Percentiles rank a stretch among this genome's conserved stretches.
phyloP scores from a whole-genome alignment of 2,797 vertebrate genomes.

The Gallirallus australis region DNA sequence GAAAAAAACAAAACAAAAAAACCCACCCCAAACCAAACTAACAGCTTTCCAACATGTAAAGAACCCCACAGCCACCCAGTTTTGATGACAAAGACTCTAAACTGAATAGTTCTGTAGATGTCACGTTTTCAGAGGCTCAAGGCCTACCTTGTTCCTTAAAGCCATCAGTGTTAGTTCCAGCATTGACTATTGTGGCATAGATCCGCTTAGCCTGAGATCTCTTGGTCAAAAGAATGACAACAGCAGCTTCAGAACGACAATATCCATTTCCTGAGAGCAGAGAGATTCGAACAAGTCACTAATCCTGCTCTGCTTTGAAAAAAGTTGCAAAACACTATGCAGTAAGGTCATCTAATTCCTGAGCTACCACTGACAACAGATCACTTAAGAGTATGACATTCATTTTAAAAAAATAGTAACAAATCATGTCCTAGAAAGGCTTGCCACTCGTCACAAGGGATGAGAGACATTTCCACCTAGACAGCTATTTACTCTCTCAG shows the following conservation, averaged over 20 bases:
- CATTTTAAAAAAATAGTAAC: background rate
- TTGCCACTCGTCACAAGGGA: background rate
- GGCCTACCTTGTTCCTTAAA: slow-evolving; percentile 94
- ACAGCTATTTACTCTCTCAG: background rate
- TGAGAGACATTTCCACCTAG: background rate
- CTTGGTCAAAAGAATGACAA: slow-evolving; percentile 88
- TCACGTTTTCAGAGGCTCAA: background rate
- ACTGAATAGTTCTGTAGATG: background rate
- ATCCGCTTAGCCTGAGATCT: slow-evolving; percentile 88
- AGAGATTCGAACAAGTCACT: background rate
- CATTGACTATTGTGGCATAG: slow-evolving; percentile 93
- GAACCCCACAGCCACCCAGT: background rate
- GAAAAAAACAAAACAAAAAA: background rate
- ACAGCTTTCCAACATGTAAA: background rate
- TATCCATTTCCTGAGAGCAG: slow-evolving; percentile 88
- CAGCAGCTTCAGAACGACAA: slow-evolving; percentile 92
- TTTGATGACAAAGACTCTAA: background rate
- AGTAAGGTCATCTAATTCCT: background rate
- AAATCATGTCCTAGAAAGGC: background rate
- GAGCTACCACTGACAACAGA: background rate
- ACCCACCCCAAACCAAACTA: too few species aligned
- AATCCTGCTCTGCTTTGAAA: background rate
- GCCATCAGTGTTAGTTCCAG: slow-evolving; percentile 95
- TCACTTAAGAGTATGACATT: background rate
- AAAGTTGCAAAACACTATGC: background rate